Percentiles rank a stretch among this genome's conserved stretches.
These are phyloP conservation scores for Megaptera novaeangliae DNA, from an alignment of 2,113 vertebrate genomes.

Conservation along the genomic window DNA sequence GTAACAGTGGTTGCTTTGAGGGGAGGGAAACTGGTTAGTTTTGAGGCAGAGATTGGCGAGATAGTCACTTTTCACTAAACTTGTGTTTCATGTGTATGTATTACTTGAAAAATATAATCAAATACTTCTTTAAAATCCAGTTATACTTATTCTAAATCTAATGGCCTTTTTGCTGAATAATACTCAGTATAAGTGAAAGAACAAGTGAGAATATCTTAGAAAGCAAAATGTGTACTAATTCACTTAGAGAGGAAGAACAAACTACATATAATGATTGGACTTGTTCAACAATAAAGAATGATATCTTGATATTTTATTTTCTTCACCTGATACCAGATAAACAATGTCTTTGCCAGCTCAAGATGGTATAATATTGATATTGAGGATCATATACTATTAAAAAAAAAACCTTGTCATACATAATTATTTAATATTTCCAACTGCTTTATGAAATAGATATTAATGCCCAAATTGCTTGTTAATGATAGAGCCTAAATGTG, in stretches of 20 bases:
- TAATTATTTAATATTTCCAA: conserved; percentile 40
- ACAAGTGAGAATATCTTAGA: not conserved
- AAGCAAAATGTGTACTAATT: not conserved
- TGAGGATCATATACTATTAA: not conserved
- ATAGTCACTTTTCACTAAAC: not conserved
- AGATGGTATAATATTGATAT: not conserved
- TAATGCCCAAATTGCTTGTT: not conserved
- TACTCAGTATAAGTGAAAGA: not conserved
- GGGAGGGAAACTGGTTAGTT: not conserved
- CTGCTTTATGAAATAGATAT: not conserved
- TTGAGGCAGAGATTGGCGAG: not conserved
- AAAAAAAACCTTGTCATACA: not conserved
- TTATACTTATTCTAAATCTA: not conserved
- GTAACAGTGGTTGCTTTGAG: not conserved
- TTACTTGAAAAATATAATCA: not conserved
- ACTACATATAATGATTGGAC: not conserved
- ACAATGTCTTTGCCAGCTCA: not conserved
- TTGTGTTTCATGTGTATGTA: not conserved
- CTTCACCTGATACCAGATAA: not conserved
- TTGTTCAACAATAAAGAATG: not conserved
- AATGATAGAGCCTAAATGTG: conserved; percentile 18
- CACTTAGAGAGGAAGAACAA: not conserved
- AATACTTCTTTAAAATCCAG: not conserved
- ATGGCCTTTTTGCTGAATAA: not conserved
- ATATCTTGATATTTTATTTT: not conserved